phyloP scores from a whole-genome alignment of 2,113 vertebrate genomes.

The Pogona vitticeps region DNA sequence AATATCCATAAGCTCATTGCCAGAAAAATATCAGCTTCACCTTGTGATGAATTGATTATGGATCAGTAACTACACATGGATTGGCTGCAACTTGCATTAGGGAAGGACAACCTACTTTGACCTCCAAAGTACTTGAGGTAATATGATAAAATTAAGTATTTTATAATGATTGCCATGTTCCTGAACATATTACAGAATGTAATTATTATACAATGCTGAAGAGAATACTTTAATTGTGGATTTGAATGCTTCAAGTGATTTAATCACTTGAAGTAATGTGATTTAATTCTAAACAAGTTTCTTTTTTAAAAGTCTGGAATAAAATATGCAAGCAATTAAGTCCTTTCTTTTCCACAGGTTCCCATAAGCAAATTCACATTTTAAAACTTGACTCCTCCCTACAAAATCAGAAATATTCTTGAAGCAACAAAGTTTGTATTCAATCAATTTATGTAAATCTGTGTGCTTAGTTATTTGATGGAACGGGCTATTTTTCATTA shows the following conservation, averaged over 20 bases:
- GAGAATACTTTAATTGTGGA: background rate
- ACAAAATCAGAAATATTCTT: background rate
- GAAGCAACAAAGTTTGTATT: background rate
- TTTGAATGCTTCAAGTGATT: background rate
- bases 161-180: background rate
- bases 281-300: too few species aligned
- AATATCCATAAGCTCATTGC: too few species aligned
- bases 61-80: too few species aligned
- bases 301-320: too few species aligned
- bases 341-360: background rate
- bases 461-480: background rate
- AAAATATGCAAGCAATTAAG: background rate
- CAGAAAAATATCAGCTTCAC: too few species aligned
- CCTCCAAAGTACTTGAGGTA: too few species aligned
- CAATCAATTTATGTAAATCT: background rate
- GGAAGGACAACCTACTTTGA: too few species aligned
- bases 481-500: slow-evolving; percentile 3
- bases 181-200: background rate
- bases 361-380: background rate
- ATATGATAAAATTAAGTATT: background rate
- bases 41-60: too few species aligned
- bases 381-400: background rate
- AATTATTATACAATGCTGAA: background rate
- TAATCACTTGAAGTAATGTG: too few species aligned
- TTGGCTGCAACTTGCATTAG: too few species aligned